Evolutionary conservation across 2,888 invertebrate genomes (phyloP), one percentile per base, ranked within the genome.

Genomic region (Deroplatys truncata): DNA sequence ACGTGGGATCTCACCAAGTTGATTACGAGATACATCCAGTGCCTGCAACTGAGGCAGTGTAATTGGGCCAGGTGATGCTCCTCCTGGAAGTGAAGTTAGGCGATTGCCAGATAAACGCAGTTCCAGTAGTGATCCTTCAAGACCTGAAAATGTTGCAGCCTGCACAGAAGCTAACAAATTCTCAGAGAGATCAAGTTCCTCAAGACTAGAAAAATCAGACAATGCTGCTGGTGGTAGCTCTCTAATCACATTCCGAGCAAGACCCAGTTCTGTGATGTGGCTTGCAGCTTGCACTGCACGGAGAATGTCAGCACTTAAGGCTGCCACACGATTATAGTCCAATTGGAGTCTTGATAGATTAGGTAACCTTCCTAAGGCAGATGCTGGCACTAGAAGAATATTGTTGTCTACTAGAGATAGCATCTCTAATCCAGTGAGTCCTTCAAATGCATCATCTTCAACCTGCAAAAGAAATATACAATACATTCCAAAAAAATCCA

Each of bases 371-470:
- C 97, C 97, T 9, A 98, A 94, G 0, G 98, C 98, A 84, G 97
- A 96, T 0, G 97, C 97, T 0, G 98, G 98, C 84, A 98, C 96
- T 0, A 98, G 94, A 0, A 98, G 94, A 89, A 98, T 97, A 91
- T 98, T 98, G 93, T 98, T 98, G 93, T 98, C 98, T 92, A 96
- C 96, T 16, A 98, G 94, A 49, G 97, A 96, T 1, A 98, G 94
- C 82, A 96, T 96, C 93, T 97, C 96, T 28, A 98, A 94, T 91
- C 95, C 96, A 72, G 96, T 95, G 91, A 98, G 93, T 0, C 98
- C 98, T 92, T 98, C 97, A 92, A 98, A 97, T 0, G 97, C 97
- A 91, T 97, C 97, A 92, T 98, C 98, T 94, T 98, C 98, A 90
- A 98, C 96, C 98, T 98, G 93, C 84, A 94, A 94, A 89, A 31